Conservation (phyloP, 1,140 invertebrate genomes). For the Hylyphantes graminicola region DNA sequence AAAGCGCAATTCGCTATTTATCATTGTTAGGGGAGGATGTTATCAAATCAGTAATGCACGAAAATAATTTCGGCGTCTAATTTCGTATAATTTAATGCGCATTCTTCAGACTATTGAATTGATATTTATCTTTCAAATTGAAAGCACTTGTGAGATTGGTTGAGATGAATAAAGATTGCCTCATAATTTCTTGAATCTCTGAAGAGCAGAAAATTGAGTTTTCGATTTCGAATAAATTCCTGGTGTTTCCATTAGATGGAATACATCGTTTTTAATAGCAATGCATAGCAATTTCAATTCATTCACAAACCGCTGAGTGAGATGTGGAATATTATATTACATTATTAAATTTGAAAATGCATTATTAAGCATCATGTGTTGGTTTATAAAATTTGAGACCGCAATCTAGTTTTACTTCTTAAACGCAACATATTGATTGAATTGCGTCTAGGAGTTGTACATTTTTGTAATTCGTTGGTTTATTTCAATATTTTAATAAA, state of each 20-base stretch:
- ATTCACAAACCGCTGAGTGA: too few relatives aligned
- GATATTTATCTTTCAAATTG: slow-evolving; percentile 9
- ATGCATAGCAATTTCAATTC: slow-evolving; percentile 3
- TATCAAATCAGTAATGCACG: slow-evolving; percentile 32
- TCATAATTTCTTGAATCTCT: slow-evolving; percentile 5
- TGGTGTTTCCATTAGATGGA: not conserved
- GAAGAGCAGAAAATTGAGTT: slow-evolving; percentile 16
- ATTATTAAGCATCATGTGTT: too few relatives aligned
- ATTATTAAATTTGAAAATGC: too few relatives aligned
- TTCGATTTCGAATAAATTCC: slow-evolving; percentile 18
- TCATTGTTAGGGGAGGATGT: slow-evolving; percentile 10
- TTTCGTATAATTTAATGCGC: slow-evolving; percentile 26
- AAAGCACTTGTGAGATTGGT: not conserved
- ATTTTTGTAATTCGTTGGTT: too few relatives aligned
- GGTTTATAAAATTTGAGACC: too few relatives aligned
- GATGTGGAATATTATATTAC: too few relatives aligned
- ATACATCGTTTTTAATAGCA: not conserved
- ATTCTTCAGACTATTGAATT: not conserved
- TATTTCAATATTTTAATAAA: too few relatives aligned
- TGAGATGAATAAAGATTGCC: slow-evolving; percentile 16
- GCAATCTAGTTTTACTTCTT: too few relatives aligned
- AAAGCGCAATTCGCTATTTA: slow-evolving; percentile 27
- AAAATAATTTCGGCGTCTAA: slow-evolving; percentile 44
- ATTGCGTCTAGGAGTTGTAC: too few relatives aligned
- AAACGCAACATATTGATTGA: too few relatives aligned